Base-by-base conservation (phyloP, 1,140 invertebrate species). In the Drosophila sp. region DNA sequence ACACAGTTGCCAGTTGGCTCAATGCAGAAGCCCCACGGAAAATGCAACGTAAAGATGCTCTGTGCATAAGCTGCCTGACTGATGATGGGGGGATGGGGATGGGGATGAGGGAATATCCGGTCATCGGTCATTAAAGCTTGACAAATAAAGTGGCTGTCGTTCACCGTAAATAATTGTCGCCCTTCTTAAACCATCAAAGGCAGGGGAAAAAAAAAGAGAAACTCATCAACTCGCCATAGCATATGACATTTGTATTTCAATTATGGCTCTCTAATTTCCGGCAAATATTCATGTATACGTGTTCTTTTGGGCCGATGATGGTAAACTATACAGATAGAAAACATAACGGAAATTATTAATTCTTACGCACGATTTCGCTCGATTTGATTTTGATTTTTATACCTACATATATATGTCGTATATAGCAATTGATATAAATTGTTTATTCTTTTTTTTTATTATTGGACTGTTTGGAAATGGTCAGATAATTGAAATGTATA, bases 331-430 rank as follows among this genome's bases (percentile, higher is more conserved):
- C 64, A 50, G 25, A 47, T 0, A 40, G 30, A 68, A 65, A 76
- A 70, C 50, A 71, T 60, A 81, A 76, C 79, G 83, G 83, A 87
- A 82, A 82, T 82, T 80, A 86, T 89, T 89, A 87, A 89, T 80
- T 83, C 84, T 89, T 78, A 80, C 79, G 73, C 83, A 83, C 72
- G 76, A 89, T 77, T 87, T 84, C 84, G 70, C 83, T 87, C 76
- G 69, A 89, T 87, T 89, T 89, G 66, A 79, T 79, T 79, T 79
- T 68, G 68, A 83, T 89, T 89, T 86, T 89, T 77, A 89, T 50
- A 47, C 17, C 44, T 23, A 44, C 41, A 17, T 47, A 47, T 87
- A 79, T 35, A 23, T 57, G 29, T 29, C 80, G 68, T 29, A 69
- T 60, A 70, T 72, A 23, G 74, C 73, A 72, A 69, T 71, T 68